Evolutionary conservation across 2,797 vertebrate genomes (phyloP).

Genomic region (Varecia variegata): DNA sequence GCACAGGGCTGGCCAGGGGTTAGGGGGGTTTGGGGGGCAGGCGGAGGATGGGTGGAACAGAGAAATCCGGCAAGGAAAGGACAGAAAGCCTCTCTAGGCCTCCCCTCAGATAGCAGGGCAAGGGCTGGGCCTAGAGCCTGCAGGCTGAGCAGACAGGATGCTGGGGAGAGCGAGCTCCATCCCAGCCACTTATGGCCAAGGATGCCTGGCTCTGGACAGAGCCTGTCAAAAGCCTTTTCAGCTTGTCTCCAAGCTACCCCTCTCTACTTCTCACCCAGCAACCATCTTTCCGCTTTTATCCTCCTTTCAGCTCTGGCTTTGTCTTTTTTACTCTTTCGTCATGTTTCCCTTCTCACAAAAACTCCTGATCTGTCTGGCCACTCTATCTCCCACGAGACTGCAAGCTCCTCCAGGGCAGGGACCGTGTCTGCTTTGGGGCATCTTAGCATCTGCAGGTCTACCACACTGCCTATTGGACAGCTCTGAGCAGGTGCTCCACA

Average conservation of each 20-base stretch:
- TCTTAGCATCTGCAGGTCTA: not conserved
- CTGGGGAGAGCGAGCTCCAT: not conserved
- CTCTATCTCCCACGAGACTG: not conserved
- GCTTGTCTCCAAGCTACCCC: not conserved
- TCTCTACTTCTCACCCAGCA: not conserved
- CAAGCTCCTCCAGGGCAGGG: not conserved
- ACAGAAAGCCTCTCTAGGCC: not conserved
- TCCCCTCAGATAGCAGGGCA: not conserved
- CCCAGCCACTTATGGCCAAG: not conserved
- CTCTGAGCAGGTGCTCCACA: not conserved
- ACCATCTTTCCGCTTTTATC: not conserved
- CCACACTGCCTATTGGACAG: not conserved
- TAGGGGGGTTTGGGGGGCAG: not conserved
- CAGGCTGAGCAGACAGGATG: not conserved
- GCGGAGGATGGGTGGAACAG: not conserved
- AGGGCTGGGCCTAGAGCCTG: not conserved
- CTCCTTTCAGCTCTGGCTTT: not conserved
- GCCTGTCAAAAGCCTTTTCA: not conserved
- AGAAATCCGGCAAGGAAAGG: conserved; percentile 2
- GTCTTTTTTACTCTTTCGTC: not conserved
- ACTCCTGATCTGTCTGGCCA: not conserved
- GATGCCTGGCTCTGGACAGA: not conserved
- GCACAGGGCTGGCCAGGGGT: not conserved
- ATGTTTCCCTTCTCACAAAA: not conserved
- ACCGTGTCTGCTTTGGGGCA: not conserved